Base-by-base conservation (phyloP, 2,888 invertebrate species). In the Rhagonycha lutea region DNA sequence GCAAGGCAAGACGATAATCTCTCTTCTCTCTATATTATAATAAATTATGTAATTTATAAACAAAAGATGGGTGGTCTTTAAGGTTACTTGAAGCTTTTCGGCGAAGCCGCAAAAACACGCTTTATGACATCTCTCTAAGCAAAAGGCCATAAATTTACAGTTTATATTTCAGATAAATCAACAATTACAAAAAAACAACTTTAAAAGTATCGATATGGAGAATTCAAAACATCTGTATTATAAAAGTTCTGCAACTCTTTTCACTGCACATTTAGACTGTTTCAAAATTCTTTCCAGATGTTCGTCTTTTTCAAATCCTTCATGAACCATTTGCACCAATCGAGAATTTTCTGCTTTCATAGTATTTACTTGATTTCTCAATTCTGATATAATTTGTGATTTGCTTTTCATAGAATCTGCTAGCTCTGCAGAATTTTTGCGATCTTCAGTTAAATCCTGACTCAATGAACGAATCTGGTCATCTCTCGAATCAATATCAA, bases 181-280 rank as follows among this genome's bases (percentile, higher is more conserved):
- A 47, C n/a, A n/a, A 65, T 32, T 68, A 32, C n/a, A 68, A 32
- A 2, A 47, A n/a, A n/a, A 32, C n/a, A 32, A n/a, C 47, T 47
- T 32, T 68, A 14, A 68, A 18, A 32, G 18, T 14, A 32, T 12
- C 29, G n/a, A 24, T 14, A 0, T 29, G n/a, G 9, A 14, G 9
- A 14, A 68, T 9, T 2, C 14, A 28, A 3, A 9, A 26, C 26
- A 68, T 11, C 12, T 63, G 18, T 68, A 14, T 28, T 29, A 32
- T 7, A 68, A 14, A 68, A 18, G 86, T 14, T 83, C 78, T 8
- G 84, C 80, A 4, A 86, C 83, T 69, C 82, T 81, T 76, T 83
- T 82, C 9, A 86, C 81, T 0, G 87, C 87, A 60, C 79, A 77
- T 76, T 84, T 86, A 2, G 87, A 85, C 75, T 87, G 84, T 61